These are phyloP conservation scores for Tribolium castaneum DNA, from an alignment of 1,140 invertebrate genomes.

Conservation along the genomic window DNA sequence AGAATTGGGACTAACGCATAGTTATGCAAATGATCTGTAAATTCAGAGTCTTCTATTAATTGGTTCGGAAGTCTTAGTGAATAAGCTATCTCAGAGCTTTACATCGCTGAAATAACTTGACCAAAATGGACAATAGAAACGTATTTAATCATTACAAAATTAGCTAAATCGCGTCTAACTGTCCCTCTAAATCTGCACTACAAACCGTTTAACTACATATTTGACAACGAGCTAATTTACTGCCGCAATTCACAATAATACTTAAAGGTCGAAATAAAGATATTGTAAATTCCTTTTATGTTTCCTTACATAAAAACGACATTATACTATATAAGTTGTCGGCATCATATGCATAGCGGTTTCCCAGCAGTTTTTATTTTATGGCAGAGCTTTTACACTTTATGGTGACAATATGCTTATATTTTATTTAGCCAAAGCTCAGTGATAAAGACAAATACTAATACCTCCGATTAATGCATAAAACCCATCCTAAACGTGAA, in stretches of 20 bases:
- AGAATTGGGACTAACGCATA: constrained; percentile 45
- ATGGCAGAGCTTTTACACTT: constrained; percentile 31
- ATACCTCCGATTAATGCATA: background rate
- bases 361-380: constrained; percentile 31
- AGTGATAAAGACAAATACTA: constrained; percentile 8
- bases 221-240: background rate
- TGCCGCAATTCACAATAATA: background rate
- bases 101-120: constrained; percentile 48
- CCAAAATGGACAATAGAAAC: constrained; percentile 48
- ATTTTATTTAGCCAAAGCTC: constrained; percentile 35
- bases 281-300: constrained; percentile 27
- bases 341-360: constrained; percentile 10
- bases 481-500: constrained; percentile 22
- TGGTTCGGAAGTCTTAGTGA: constrained; percentile 45
- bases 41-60: constrained; percentile 46
- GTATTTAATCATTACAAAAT: constrained; percentile 43
- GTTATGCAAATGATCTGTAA: constrained; percentile 47
- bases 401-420: constrained; percentile 36
- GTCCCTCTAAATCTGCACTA: background rate
- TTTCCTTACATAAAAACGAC: constrained; percentile 19
- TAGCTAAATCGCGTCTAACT: background rate
- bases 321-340: constrained; percentile 17
- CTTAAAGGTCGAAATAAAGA: background rate
- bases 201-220: background rate
- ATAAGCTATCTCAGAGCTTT: constrained; percentile 45